A percentile compares a stretch with the other conserved stretches of the same genome.
Evolutionary conservation across 2,888 invertebrate genomes (phyloP).

Genomic region (Amblyjoppa fuscipennis): DNA sequence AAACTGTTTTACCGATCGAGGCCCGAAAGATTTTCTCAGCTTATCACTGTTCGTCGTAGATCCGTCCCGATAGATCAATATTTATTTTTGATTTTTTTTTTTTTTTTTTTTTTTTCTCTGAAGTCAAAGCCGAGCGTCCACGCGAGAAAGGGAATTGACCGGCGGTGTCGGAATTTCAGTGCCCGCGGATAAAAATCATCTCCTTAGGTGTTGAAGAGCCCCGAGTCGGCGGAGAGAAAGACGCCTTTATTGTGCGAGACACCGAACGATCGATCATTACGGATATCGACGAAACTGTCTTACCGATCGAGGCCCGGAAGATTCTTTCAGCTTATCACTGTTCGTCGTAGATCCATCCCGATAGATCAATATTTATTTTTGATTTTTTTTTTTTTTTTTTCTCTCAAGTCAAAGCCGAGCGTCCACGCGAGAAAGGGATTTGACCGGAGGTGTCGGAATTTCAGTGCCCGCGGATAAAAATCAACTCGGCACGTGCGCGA

Average conservation of each 20-base stretch:
- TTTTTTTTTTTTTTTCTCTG: not conserved
- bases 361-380: not conserved
- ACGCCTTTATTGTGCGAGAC: slow-evolving; percentile 58
- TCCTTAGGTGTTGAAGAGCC: slow-evolving; percentile 77
- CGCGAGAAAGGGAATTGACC: not conserved
- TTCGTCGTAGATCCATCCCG: not conserved
- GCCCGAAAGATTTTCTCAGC: slow-evolving; percentile 8
- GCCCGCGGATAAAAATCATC: not conserved
- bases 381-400: not conserved
- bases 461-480: not conserved
- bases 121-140: not conserved
- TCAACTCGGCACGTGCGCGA: slow-evolving; percentile 40
- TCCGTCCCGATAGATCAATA: not conserved
- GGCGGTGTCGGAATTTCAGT: not conserved
- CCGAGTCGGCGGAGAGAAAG: slow-evolving; percentile 58
- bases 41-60: not conserved
- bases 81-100: not conserved
- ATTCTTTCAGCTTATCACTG: not conserved
- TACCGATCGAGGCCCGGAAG: slow-evolving; percentile 20
- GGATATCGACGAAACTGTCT: slow-evolving; percentile 39
- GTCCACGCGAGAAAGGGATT: not conserved
- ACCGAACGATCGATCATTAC: slow-evolving; percentile 51
- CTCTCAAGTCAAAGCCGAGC: not conserved
- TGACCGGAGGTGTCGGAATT: not conserved
- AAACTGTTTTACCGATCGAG: slow-evolving; percentile 36